Base-by-base conservation (phyloP, 2,113 vertebrate genomes). In the Paralichthys olivaceus region DNA sequence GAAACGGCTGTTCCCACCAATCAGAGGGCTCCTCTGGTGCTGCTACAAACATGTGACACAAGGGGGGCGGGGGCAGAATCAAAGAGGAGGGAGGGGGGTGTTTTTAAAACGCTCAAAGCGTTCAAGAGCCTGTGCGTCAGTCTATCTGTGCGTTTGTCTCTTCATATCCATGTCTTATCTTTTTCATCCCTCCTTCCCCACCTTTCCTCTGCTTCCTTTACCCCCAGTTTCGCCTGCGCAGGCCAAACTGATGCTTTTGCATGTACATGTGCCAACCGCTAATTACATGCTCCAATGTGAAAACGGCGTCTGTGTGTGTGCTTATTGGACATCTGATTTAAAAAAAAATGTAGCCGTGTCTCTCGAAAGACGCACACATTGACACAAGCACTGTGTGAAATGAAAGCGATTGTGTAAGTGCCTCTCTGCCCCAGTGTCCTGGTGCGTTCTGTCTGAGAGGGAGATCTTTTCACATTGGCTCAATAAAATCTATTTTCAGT, bases 231-330 rank as follows among this genome's bases (percentile, higher is more conserved):
- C 1, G 62, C 65, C 84, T 89, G 77, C 83, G 91, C 93, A 54
- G 92, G 94, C 89, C 84, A 74, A 22, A 91, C 93, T 90, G 92
- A 90, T 88, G 96, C 96, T 97, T 53, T 96, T 97, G 97, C 97
- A 98, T 99, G 97, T 94, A 15, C 92, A 93, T 95, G 96, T 98
- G 97, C 97, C 96, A 97, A 96, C 87, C 55, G 84, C 92, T 72
- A 43, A 75, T 72, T 74, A 84, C 84, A 78, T 77, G 87, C 83
- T 85, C 81, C 75, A 32, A 79, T 84, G 86, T 89, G 70, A 81
- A 81, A 60, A 3, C 17, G 75, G 79, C 58, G 72, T 53, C 63
- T 75, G 75, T 69, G 62, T 75, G 75, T 69, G 83, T 64, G 79
- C 69, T 69, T 79, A 83, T 81, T 65, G 77, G 68, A 78, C 28